Base-by-base conservation (phyloP, 2,113 vertebrate genomes). In the Pelecanoides urinatrix region DNA sequence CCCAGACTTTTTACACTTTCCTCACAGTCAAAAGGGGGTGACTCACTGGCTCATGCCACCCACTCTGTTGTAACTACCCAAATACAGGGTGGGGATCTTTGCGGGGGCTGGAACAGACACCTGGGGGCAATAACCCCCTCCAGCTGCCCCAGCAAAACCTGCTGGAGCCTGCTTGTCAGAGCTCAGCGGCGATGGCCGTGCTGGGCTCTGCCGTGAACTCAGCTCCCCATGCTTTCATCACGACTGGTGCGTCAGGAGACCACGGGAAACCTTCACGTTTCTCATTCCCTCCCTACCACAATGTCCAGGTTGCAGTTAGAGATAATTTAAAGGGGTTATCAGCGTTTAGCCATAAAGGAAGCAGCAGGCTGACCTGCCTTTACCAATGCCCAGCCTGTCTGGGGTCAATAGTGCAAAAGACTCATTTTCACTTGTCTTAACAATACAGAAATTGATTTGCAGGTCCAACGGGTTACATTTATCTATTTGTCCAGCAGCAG, bases 271-370 rank as follows among this genome's bases (percentile, higher is more conserved):
- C 27, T 68, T 92, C 7, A 11, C 4, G 42, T 79, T 86, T 91
- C 90, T 96, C 90, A 92, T 92, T 79, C 38, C 52, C 29, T 73
- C 21, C 53, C 68, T 58, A 25, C 30, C 94, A 59, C 27, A 86
- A 12, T 22, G 30, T 30, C 86, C 96, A 96, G 95, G 78, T 94
- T 97, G 95, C 75, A 44, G 89, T 32, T 70, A 61, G 78, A 97
- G 97, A 97, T 97, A 97, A 96, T 91, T 85, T 77, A 40, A 44
- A 58, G 53, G 25, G 26, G 65, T 94, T 97, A 96, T 91, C 87
- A 55, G 86, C 1, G 3, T 88, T 63, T 40, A 18, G 52, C 89
- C 90, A 91, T 86, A 87, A 65, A 92, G 96, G 90, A 96, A 94
- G 90, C 71, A 49, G 74, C 74, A 55, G 78, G 16, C 40, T 50